Percentiles rank a stretch among this genome's conserved stretches.
These are phyloP conservation scores for Chrysolina haemoptera DNA, from an alignment of 2,888 invertebrate species.

Conservation along the genomic window DNA sequence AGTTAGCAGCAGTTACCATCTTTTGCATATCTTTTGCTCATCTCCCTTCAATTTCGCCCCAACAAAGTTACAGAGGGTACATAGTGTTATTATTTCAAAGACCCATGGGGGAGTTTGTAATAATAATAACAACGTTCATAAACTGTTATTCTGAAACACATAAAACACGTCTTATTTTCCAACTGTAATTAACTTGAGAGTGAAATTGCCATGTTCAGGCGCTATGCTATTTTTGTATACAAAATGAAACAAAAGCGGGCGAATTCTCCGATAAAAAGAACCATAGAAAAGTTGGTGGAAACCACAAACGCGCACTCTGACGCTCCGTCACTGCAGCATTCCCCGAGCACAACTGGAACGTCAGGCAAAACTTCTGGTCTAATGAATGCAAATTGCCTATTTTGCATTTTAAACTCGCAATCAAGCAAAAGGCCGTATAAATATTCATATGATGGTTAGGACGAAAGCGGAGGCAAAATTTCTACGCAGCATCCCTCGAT, in stretches of 20 bases:
- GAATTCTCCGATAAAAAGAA: not conserved
- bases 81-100: too few relatives aligned
- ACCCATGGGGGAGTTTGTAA: too few relatives aligned
- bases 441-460: constrained; percentile 64
- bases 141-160: too few relatives aligned
- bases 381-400: constrained; percentile 69
- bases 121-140: too few relatives aligned
- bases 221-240: not conserved
- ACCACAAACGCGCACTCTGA: not conserved
- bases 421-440: constrained; percentile 67
- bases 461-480: constrained; percentile 34
- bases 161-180: too few relatives aligned
- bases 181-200: too few relatives aligned
- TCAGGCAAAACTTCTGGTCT: constrained; percentile 54
- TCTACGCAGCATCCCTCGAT: constrained; percentile 20
- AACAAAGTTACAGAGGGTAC: too few relatives aligned
- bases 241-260: not conserved
- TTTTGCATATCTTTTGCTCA: too few relatives aligned
- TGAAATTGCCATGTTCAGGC: not conserved
- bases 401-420: constrained; percentile 70
- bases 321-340: constrained; percentile 37
- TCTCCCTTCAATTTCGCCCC: too few relatives aligned
- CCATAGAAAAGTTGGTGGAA: constrained; percentile 10
- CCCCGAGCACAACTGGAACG: constrained; percentile 46
- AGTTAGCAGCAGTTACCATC: too few relatives aligned